These are phyloP conservation scores for Rhimphoctona megacephalus DNA, from an alignment of 2,888 invertebrate genomes.

Conservation along the genomic window DNA sequence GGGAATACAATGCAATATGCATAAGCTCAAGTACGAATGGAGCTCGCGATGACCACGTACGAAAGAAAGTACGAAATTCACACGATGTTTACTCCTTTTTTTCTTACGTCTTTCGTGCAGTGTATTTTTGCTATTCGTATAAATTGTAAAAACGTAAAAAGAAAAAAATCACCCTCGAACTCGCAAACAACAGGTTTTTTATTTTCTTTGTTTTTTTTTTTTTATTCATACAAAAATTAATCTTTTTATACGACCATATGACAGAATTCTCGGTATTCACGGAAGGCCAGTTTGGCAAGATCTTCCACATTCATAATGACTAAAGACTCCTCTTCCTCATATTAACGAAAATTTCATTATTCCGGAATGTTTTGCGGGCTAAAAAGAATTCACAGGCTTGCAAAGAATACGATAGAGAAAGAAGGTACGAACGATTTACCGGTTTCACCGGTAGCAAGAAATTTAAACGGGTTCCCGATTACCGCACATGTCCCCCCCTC, in stretches of 20 bases:
- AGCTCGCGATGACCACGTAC: slow-evolving; percentile 43
- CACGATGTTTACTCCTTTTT: slow-evolving; percentile 12
- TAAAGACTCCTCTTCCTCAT: slow-evolving; percentile 7
- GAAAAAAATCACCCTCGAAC: slow-evolving; percentile 18
- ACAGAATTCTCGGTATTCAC: slow-evolving; percentile 51
- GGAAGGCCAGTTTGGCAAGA: slow-evolving; percentile 54
- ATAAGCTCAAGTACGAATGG: slow-evolving; percentile 47
- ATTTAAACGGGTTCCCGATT: slow-evolving; percentile 69
- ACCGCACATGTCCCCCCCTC: slow-evolving; percentile 29
- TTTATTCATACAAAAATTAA: slow-evolving; percentile 30
- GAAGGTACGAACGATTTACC: slow-evolving; percentile 63
- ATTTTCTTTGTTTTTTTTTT: slow-evolving; percentile 5
- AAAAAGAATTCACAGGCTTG: slow-evolving; percentile 17
- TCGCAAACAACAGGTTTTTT: background rate
- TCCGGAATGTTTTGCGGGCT: slow-evolving; percentile 41
- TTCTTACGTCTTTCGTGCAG: background rate
- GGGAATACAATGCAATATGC: slow-evolving; percentile 52
- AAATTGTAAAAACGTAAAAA: slow-evolving; percentile 32
- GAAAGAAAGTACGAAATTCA: slow-evolving; percentile 27
- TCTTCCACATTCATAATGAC: slow-evolving; percentile 61
- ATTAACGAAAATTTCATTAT: slow-evolving; percentile 68
- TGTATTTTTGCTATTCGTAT: slow-evolving; percentile 50
- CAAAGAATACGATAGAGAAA: slow-evolving; percentile 11
- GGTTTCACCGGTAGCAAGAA: slow-evolving; percentile 69
- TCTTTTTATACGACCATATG: slow-evolving; percentile 53